Evolutionary conservation across 2,113 vertebrate species (phyloP).

Genomic region (Scolopax mira): DNA sequence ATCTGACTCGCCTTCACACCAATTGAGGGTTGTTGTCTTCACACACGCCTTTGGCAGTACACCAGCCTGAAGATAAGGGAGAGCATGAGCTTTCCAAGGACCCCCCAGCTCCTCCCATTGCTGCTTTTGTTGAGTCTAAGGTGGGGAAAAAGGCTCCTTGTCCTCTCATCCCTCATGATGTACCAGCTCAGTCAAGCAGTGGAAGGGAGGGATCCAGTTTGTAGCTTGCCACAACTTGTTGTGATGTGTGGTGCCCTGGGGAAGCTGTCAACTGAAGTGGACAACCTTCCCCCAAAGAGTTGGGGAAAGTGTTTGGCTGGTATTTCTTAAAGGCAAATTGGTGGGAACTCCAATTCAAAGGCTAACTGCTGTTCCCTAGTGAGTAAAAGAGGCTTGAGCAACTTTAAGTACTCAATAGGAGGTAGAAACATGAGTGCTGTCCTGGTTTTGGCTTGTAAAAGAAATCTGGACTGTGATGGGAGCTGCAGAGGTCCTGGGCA

Average conservation of each 20-base stretch:
- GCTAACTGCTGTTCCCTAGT: not conserved
- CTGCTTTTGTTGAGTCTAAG: not conserved
- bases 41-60: conserved; percentile 5
- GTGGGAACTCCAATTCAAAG: not conserved
- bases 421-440: not conserved
- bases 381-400: not conserved
- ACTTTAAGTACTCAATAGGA: not conserved
- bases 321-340: not conserved
- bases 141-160: not conserved
- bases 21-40: not conserved
- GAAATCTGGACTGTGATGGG: not conserved
- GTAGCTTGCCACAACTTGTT: not conserved
- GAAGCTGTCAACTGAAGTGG: not conserved
- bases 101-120: not conserved
- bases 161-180: not conserved
- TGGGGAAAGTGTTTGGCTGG: not conserved
- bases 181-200: not conserved
- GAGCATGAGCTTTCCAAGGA: not conserved
- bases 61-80: not conserved
- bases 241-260: not conserved
- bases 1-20: fast-evolving
- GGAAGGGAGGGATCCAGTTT: not conserved
- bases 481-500: not conserved
- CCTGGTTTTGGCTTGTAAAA: not conserved
- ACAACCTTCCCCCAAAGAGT: not conserved